Evolutionary conservation across 1,140 invertebrate genomes (phyloP).

Genomic region (Drosophila orosa): DNA sequence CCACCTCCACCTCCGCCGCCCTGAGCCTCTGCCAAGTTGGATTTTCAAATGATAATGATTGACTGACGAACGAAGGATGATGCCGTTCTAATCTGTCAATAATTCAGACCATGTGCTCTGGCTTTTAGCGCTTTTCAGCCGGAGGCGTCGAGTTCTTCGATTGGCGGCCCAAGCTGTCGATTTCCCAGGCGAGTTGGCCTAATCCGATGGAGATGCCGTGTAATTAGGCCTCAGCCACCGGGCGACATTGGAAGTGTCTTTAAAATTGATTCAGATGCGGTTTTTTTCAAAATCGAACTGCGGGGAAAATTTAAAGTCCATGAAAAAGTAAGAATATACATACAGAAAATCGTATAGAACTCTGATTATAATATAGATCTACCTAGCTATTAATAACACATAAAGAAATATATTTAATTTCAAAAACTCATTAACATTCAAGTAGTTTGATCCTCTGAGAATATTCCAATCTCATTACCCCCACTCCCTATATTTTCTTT

Average conservation of each 20-base stretch:
- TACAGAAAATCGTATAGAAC: not conserved
- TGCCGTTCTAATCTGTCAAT: constrained; percentile 70
- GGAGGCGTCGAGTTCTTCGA: constrained; percentile 29
- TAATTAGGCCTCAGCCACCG: constrained; percentile 56
- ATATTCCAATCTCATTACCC: constrained; percentile 38
- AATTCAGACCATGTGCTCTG: constrained; percentile 71
- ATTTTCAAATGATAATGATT: constrained; percentile 70
- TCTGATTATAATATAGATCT: not conserved
- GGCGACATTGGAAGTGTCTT: constrained; percentile 31
- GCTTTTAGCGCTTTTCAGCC: constrained; percentile 54
- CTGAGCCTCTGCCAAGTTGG: constrained; percentile 33
- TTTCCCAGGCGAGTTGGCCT: constrained; percentile 76
- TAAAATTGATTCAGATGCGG: constrained; percentile 30
- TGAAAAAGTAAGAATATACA: not conserved
- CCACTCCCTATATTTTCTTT: constrained; percentile 21
- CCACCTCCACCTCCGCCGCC: not conserved
- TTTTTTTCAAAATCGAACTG: constrained; percentile 1
- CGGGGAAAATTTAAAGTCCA: not conserved
- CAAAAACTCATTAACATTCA: constrained; percentile 23
- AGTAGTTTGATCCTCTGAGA: constrained; percentile 1
- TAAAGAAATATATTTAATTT: not conserved
- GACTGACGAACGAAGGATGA: constrained; percentile 47
- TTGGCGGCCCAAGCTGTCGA: constrained; percentile 62
- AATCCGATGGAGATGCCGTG: constrained; percentile 67
- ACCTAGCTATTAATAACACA: not conserved